phyloP scores from a whole-genome alignment of 2,888 invertebrate species.

The Salticus scenicus region DNA sequence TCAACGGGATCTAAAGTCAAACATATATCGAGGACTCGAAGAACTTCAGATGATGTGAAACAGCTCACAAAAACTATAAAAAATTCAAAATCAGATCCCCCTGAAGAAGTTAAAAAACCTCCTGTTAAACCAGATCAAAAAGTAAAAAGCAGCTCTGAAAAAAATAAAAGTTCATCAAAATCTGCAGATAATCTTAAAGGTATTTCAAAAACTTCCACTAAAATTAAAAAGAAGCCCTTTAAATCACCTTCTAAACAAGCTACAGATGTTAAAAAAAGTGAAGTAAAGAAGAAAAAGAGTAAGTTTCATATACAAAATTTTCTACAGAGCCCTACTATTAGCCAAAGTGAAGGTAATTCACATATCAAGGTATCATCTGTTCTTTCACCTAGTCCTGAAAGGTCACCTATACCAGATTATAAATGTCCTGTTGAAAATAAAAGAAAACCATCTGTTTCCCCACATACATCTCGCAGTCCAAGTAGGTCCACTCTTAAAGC shows the following conservation, averaged over 20 bases:
- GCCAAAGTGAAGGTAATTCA: conserved; percentile 9
- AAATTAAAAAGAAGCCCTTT: conserved; percentile 23
- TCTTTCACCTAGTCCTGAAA: conserved; percentile 53
- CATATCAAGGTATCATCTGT: not conserved
- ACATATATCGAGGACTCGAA: conserved; percentile 47
- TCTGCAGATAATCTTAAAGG: not conserved
- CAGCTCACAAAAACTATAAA: not conserved
- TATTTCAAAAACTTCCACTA: not conserved
- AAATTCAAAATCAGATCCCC: conserved; percentile 20
- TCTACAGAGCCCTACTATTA: conserved; percentile 45
- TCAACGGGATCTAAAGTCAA: conserved; percentile 38
- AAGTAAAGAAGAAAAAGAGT: conserved; percentile 54
- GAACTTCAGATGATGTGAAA: conserved; percentile 36
- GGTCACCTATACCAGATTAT: conserved; percentile 37
- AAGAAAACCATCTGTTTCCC: conserved; percentile 20
- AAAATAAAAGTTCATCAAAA: conserved; percentile 30
- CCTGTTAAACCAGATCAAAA: conserved; percentile 26
- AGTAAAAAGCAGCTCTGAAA: not conserved
- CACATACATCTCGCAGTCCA: conserved; percentile 21
- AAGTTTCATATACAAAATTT: conserved; percentile 63
- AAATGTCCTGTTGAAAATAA: not conserved
- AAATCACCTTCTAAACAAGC: conserved; percentile 21
- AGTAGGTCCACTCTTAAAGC: conserved; percentile 20
- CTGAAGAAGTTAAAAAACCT: conserved; percentile 29
- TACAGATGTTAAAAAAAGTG: conserved; percentile 44